Percentiles rank a stretch among this genome's conserved stretches.
These are phyloP conservation scores for Borostomias antarcticus DNA, from an alignment of 2,797 vertebrate species.

Conservation along the genomic window DNA sequence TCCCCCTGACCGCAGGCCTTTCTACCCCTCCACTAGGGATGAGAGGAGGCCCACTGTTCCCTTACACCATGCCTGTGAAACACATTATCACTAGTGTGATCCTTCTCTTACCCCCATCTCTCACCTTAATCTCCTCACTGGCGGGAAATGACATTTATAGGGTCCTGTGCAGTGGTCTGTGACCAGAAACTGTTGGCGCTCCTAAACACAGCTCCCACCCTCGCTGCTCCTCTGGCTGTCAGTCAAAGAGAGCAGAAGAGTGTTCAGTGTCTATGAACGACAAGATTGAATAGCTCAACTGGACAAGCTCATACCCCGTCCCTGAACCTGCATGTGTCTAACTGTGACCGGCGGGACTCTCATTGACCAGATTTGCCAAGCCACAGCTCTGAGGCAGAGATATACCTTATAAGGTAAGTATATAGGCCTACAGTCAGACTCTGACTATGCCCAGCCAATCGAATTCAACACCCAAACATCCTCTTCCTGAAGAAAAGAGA, in stretches of 20 bases:
- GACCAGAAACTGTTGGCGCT: conserved; percentile 61
- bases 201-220: conserved; percentile 48
- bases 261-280: not conserved
- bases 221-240: conserved; percentile 46
- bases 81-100: conserved; percentile 60
- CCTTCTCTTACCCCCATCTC: conserved; percentile 28
- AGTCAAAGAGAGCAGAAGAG: conserved; percentile 40
- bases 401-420: not conserved
- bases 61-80: conserved; percentile 60
- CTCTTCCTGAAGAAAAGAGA: conserved; percentile 56
- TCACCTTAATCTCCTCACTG: conserved; percentile 37
- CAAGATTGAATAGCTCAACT: not conserved
- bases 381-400: not conserved
- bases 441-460: too few relatives aligned
- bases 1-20: conserved; percentile 27
- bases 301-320: too few relatives aligned
- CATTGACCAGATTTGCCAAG: not conserved
- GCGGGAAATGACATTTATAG: conserved; percentile 68
- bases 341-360: not conserved
- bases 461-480: conserved; percentile 23
- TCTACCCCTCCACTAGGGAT: not conserved
- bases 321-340: not conserved
- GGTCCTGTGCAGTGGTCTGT: conserved; percentile 57
- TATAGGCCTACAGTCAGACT: not conserved
- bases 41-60: conserved; percentile 28